Percentiles rank a stretch among this genome's conserved stretches.
Evolutionary conservation across 2,113 vertebrate species (phyloP).

Genomic region (Hoplias malabaricus): DNA sequence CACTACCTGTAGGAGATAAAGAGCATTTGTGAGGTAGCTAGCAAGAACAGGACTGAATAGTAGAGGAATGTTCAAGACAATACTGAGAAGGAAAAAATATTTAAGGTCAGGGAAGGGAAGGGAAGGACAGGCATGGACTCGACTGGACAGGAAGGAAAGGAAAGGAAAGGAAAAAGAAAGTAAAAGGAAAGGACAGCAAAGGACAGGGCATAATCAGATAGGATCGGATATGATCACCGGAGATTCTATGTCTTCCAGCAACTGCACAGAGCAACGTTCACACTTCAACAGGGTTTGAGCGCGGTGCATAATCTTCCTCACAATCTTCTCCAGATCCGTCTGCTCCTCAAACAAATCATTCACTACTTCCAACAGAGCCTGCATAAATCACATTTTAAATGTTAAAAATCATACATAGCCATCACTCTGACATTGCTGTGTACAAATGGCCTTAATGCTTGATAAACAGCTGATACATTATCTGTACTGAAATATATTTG

Average conservation of each 20-base stretch:
- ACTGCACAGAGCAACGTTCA: conserved; percentile 93
- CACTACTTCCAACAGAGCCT: conserved; percentile 97
- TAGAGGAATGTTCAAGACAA: not conserved
- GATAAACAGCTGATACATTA: not conserved
- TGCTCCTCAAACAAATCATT: conserved; percentile 99
- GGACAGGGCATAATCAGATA: too few species aligned
- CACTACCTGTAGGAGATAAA: conserved; percentile 83
- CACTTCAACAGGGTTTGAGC: conserved; percentile 96
- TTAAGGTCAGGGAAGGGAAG: not conserved
- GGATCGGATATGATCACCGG: conserved; percentile 80
- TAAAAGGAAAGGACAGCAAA: not conserved
- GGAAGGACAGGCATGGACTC: not conserved
- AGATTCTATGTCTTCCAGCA: conserved; percentile 96
- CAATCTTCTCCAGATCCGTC: conserved; percentile 98
- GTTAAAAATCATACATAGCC: conserved; percentile 6
- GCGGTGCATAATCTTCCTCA: conserved; percentile 98
- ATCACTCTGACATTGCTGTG: not conserved
- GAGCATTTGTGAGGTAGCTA: not conserved
- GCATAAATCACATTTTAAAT: conserved; percentile 6
- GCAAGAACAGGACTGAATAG: not conserved
- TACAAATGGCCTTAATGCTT: not conserved
- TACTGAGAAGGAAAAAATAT: not conserved
- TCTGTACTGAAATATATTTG: too few species aligned
- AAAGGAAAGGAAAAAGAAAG: not conserved
- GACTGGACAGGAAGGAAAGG: too few species aligned